These are phyloP conservation scores for Leptocoma aspasia DNA, from an alignment of 2,113 vertebrate genomes.

Conservation along the genomic window DNA sequence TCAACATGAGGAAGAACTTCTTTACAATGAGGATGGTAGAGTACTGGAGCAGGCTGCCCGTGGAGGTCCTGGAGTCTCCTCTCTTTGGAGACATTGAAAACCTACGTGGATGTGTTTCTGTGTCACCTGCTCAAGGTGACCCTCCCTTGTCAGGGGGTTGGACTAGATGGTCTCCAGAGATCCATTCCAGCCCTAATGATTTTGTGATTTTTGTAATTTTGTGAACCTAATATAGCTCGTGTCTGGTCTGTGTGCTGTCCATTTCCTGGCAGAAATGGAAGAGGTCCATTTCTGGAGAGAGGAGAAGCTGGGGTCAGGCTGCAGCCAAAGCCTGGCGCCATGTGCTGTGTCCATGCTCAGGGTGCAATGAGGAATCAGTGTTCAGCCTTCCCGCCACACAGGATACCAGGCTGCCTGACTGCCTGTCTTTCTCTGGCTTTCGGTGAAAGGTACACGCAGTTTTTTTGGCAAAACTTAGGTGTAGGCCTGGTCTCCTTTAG, in stretches of 20 bases:
- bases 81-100: not conserved
- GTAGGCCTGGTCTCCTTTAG: fast-evolving
- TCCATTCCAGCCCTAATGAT: not conserved
- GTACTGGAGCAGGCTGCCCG: not conserved
- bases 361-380: fast-evolving
- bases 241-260: not conserved
- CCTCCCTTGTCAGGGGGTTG: not conserved
- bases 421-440: not conserved
- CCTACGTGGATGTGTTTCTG: not conserved
- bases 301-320: not conserved
- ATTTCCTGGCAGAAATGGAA: fast-evolving
- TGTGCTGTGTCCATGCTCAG: not conserved
- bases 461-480: not conserved
- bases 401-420: fast-evolving
- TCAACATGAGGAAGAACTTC: not conserved
- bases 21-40: not conserved
- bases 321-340: fast-evolving
- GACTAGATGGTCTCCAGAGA: not conserved
- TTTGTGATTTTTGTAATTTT: not conserved
- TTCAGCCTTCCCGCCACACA: fast-evolving
- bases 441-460: fast-evolving
- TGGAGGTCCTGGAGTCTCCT: not conserved
- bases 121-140: not conserved
- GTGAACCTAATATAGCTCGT: fast-evolving
- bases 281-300: no score